Percentiles rank a stretch among this genome's conserved stretches.
These are phyloP conservation scores for Cercopithecus mona DNA, from an alignment of 2,113 vertebrate species.

Conservation along the genomic window DNA sequence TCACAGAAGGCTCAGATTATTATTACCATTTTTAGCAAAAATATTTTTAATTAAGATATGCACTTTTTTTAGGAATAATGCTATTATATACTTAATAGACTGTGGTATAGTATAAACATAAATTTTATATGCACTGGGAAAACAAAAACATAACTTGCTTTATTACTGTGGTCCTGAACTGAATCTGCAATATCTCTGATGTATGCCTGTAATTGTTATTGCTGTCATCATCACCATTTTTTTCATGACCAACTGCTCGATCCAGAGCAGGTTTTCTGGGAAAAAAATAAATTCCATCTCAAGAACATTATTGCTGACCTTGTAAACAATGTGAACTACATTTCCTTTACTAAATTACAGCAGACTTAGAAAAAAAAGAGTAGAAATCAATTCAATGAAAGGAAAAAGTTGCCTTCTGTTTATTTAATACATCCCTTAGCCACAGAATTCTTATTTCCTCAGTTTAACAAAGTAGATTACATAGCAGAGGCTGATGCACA, in stretches of 20 bases:
- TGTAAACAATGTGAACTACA: background rate
- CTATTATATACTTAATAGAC: background rate
- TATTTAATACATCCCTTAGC: background rate
- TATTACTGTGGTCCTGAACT: background rate
- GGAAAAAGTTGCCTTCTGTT: background rate
- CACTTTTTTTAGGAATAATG: background rate
- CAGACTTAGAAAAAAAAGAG: background rate
- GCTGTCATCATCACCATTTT: background rate
- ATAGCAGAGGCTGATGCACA: background rate
- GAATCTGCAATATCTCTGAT: background rate
- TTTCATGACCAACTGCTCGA: background rate
- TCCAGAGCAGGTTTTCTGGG: background rate
- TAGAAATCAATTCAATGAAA: background rate
- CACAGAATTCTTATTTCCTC: background rate
- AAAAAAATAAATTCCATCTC: background rate
- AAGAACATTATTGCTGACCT: background rate
- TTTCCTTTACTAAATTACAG: background rate
- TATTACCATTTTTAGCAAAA: background rate
- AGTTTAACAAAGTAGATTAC: background rate
- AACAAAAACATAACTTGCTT: background rate
- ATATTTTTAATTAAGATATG: background rate
- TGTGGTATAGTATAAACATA: background rate
- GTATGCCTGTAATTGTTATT: background rate
- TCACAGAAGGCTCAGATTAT: background rate
- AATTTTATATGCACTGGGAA: background rate